Conservation (phyloP, 2,888 invertebrate genomes). For the Pachycephus smyrnensis region DNA sequence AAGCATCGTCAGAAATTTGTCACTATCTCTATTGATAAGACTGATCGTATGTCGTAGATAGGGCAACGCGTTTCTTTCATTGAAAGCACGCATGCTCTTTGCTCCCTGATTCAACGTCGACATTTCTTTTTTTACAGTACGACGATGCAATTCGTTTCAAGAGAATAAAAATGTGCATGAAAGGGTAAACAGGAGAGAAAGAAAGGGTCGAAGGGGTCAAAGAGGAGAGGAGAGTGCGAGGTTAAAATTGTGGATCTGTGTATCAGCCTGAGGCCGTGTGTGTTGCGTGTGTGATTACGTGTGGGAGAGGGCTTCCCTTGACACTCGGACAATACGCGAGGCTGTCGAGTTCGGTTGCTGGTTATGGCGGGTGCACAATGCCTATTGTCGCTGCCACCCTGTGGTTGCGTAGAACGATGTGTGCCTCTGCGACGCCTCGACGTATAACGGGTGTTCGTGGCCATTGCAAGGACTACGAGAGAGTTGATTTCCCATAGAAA, state of each 20-base stretch:
- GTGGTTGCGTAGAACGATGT: constrained; percentile 44
- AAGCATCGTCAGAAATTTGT: not conserved
- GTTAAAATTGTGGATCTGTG: not conserved
- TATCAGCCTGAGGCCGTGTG: too few species aligned
- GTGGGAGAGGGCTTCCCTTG: constrained; percentile 42
- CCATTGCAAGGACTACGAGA: not conserved
- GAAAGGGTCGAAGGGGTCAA: not conserved
- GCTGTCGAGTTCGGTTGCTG: constrained; percentile 63
- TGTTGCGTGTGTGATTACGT: not conserved
- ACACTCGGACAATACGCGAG: constrained; percentile 63
- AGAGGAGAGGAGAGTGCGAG: not conserved
- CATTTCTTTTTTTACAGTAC: not conserved
- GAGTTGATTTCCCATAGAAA: not conserved
- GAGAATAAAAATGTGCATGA: not conserved
- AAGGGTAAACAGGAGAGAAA: not conserved
- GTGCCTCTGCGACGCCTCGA: constrained; percentile 49
- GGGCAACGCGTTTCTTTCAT: not conserved
- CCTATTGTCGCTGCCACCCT: constrained; percentile 53
- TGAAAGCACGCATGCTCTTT: not conserved
- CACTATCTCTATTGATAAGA: not conserved
- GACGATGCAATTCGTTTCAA: too few species aligned
- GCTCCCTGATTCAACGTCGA: not conserved
- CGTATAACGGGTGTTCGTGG: constrained; percentile 16
- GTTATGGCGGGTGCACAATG: constrained; percentile 66
- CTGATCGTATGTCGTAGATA: not conserved